Conservation (phyloP, 1,140 invertebrate species). For the Semibalanus balanoides region DNA sequence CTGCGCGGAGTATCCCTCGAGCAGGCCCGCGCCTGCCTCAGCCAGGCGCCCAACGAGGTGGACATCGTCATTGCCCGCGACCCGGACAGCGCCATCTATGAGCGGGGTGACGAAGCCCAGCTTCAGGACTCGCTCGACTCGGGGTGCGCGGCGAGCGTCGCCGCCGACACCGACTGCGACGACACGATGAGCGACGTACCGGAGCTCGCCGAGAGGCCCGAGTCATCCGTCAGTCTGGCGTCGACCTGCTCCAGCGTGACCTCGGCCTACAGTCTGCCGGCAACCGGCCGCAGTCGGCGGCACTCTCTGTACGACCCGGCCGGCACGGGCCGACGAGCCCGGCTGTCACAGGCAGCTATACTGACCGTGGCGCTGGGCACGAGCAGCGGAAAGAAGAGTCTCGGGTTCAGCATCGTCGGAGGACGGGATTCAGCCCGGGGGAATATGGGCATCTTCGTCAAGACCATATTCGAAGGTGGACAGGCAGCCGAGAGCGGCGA, state of each 20-base stretch:
- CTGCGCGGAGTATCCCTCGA: conserved; percentile 57
- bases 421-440: conserved; percentile 75
- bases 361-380: conserved; percentile 47
- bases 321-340: conserved; percentile 12
- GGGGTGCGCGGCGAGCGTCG: neutral
- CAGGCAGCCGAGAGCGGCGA: conserved; percentile 67
- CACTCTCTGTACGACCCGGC: no score
- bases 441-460: conserved; percentile 82
- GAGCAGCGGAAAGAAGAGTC: conserved; percentile 63
- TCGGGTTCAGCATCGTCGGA: conserved; percentile 84
- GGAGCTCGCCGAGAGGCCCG: neutral
- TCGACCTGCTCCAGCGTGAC: neutral
- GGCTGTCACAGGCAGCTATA: conserved; percentile 11
- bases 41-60: conserved; percentile 46
- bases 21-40: conserved; percentile 54
- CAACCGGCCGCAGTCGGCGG: no score
- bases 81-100: conserved; percentile 9
- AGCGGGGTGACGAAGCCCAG: no score
- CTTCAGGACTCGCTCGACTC: neutral
- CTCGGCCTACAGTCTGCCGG: no score
- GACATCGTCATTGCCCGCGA: conserved; percentile 49
- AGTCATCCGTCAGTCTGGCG: neutral
- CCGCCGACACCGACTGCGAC: neutral
- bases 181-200: neutral
- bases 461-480: conserved; percentile 74